These are phyloP conservation scores for Heliconius hewitsoni DNA, from an alignment of 1,140 invertebrate genomes.

Conservation along the genomic window DNA sequence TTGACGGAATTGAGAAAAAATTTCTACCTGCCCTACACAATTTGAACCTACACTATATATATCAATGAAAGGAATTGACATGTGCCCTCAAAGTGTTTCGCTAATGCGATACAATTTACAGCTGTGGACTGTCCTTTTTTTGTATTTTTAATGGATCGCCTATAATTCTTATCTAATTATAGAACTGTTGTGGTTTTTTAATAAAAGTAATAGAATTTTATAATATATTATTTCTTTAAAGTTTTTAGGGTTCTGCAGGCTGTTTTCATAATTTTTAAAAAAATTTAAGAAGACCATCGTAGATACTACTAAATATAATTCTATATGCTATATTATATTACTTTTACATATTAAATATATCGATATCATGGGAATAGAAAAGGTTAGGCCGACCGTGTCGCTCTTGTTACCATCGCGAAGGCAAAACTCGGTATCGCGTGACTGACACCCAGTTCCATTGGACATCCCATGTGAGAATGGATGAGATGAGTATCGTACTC, in stretches of 20 bases:
- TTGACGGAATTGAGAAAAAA: constrained; percentile 46
- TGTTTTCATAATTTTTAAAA: too few relatives aligned
- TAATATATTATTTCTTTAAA: neutral
- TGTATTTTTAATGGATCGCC: constrained; percentile 26
- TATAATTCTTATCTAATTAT: constrained; percentile 32
- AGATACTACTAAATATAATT: neutral
- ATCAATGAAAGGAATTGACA: constrained; percentile 65
- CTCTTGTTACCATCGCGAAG: constrained; percentile 50
- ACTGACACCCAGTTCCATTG: constrained; percentile 36
- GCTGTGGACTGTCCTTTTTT: constrained; percentile 47
- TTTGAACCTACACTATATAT: constrained; percentile 28
- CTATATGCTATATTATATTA: constrained; percentile 28
- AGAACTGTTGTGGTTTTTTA: neutral
- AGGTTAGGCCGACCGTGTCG: constrained; percentile 58
- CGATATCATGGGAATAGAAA: constrained; percentile 64
- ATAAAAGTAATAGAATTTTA: constrained; percentile 19
- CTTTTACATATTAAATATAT: constrained; percentile 39
- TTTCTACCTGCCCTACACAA: constrained; percentile 47
- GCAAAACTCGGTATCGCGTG: constrained; percentile 42
- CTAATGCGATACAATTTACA: constrained; percentile 64
- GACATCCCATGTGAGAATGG: constrained; percentile 25
- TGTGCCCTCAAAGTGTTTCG: constrained; percentile 52
- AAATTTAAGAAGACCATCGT: too few relatives aligned
- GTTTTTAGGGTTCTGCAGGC: neutral
- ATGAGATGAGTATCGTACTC: neutral